A percentile compares a stretch with the other conserved stretches of the same genome.
Conservation (phyloP, 2,888 invertebrate species). For the Drosophila quinaria region DNA sequence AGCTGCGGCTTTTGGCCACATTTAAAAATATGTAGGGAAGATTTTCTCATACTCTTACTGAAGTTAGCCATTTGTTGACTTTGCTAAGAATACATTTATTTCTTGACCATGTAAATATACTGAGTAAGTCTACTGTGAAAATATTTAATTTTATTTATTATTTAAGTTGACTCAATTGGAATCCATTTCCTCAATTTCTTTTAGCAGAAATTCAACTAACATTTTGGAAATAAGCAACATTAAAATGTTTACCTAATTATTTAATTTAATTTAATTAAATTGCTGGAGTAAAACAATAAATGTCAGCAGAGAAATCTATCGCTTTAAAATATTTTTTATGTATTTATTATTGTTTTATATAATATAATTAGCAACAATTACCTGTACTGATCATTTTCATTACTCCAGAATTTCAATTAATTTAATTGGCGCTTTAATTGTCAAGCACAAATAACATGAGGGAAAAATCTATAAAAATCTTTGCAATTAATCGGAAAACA, state of each 20-base stretch:
- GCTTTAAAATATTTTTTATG: neutral
- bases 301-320: too few relatives aligned
- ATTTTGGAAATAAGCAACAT: too few relatives aligned
- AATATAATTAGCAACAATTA: neutral
- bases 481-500: conserved; percentile 42
- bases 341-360: neutral
- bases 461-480: conserved; percentile 25
- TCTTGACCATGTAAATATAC: too few relatives aligned
- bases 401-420: conserved; percentile 33
- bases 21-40: neutral
- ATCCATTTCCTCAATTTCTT: too few relatives aligned
- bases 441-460: conserved; percentile 29
- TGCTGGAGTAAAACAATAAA: too few relatives aligned
- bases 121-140: too few relatives aligned
- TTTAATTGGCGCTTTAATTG: conserved; percentile 62
- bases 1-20: neutral
- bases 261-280: too few relatives aligned
- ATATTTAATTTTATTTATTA: too few relatives aligned
- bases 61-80: neutral
- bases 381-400: neutral
- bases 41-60: neutral
- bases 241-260: too few relatives aligned
- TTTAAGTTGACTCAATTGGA: too few relatives aligned
- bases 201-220: too few relatives aligned
- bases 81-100: too few relatives aligned